A percentile compares a stretch with the other conserved stretches of the same genome.
These are phyloP conservation scores for Craterocephalus amniculus DNA, from an alignment of 2,797 vertebrate species.

Conservation along the genomic window DNA sequence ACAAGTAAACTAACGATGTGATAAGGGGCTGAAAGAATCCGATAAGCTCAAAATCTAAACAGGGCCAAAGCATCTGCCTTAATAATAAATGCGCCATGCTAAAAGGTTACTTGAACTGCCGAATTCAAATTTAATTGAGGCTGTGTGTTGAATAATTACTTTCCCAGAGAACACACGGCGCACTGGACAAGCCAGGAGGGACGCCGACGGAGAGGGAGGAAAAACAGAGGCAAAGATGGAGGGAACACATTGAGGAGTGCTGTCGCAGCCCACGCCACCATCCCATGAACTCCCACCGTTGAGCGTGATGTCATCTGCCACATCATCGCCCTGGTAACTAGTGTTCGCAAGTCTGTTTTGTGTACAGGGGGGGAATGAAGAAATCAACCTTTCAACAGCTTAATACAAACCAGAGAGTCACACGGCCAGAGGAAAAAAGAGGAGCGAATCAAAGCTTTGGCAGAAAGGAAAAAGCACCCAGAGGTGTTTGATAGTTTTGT, in stretches of 20 bases:
- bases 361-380: conserved; percentile 52
- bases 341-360: conserved; percentile 51
- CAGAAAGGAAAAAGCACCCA: conserved; percentile 30
- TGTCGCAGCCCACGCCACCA: conserved; percentile 54
- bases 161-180: conserved; percentile 73
- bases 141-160: conserved; percentile 81
- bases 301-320: conserved; percentile 75
- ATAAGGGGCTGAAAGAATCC: conserved; percentile 72
- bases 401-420: conserved; percentile 49
- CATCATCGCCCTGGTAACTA: conserved; percentile 76
- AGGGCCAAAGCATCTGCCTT: conserved; percentile 79
- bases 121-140: conserved; percentile 84
- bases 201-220: conserved; percentile 33
- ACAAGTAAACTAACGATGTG: conserved; percentile 57
- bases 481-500: conserved; percentile 59
- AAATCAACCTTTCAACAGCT: conserved; percentile 61
- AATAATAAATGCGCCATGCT: conserved; percentile 80
- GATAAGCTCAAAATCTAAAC: conserved; percentile 80
- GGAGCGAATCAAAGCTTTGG: conserved; percentile 50
- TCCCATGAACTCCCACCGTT: conserved; percentile 66
- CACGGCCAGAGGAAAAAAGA: conserved; percentile 38
- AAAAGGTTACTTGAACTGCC: conserved; percentile 83
- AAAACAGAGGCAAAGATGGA: conserved; percentile 56
- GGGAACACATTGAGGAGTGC: conserved; percentile 42
- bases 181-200: conserved; percentile 65